Base-by-base conservation (phyloP, 2,797 vertebrate genomes). In the Oryzias dopingdopingensis region DNA sequence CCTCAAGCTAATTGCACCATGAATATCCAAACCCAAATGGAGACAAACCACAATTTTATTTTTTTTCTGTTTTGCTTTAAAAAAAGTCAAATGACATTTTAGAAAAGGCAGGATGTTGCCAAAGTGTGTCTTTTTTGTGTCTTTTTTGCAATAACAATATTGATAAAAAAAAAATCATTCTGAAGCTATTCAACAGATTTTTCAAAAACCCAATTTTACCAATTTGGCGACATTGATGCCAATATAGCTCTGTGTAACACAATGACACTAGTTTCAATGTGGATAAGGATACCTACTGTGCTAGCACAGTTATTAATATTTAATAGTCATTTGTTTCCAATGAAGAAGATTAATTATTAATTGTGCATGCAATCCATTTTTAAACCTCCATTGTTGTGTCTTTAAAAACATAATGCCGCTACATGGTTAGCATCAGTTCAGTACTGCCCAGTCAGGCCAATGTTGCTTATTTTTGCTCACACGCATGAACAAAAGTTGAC, bases 321-420 rank as follows among this genome's bases (percentile, higher is more conserved):
- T 89, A 77, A 93, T 88, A 81, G 4, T 23, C 67, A 79, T 88
- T 89, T 86, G 90, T 90, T 90, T 90, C 88, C 89, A 92, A 90
- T 88, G 86, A 85, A 74, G 63, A 79, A 72, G 32, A 13, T 93
- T 63, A 92, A 93, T 93, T 80, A 91, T 93, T 92, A 81, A 92
- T 91, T 80, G 49, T 72, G 78, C 74, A 66, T 73, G 68, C 86
- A 86, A 90, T 86, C 88, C 85, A 92, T 92, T 92, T 89, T 82
- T 80, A 64, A 80, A 62, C 75, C 70, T 42, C 58, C 32, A 65
- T 55, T 56, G 40, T 26, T 59, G 50, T 45, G 56, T 62, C 6
- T 7, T 49, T 50, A 61, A 43, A 62, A 71, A 79, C 67, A 58
- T 13, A 26, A 59, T 59, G 77, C 77, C 71, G 54, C 70, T 52